Conservation (phyloP, 1,140 invertebrate genomes). For the Zaprionus ornatus region DNA sequence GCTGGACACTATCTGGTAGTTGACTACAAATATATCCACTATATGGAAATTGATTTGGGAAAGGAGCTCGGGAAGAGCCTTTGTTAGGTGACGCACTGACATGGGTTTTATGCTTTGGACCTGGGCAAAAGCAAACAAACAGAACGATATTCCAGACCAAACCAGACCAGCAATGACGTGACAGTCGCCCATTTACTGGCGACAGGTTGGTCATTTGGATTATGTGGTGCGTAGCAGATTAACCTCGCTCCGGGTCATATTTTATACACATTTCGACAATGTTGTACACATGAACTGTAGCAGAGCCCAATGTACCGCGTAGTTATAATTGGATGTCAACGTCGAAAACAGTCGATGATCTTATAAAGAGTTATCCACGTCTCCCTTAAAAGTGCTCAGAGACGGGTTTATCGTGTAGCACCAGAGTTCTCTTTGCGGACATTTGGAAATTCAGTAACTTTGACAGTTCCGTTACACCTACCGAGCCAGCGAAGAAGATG, state of each 20-base stretch:
- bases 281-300: neutral
- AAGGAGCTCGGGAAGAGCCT: slow-evolving; percentile 16
- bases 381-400: neutral
- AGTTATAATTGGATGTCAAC: slow-evolving; percentile 24
- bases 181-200: slow-evolving; percentile 72
- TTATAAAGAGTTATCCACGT: neutral
- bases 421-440: slow-evolving; percentile 30
- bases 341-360: neutral
- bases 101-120: slow-evolving; percentile 25
- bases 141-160: slow-evolving; percentile 5
- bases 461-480: slow-evolving; percentile 68
- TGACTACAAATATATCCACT: neutral
- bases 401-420: neutral
- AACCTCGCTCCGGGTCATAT: slow-evolving; percentile 38
- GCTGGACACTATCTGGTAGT: too few species aligned
- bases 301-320: neutral
- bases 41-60: slow-evolving; percentile 72
- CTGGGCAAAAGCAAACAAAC: slow-evolving; percentile 8
- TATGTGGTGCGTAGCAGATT: slow-evolving; percentile 70
- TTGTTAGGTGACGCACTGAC: slow-evolving; percentile 34
- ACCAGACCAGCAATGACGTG: slow-evolving; percentile 59
- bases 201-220: slow-evolving; percentile 73
- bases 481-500: slow-evolving; percentile 14
- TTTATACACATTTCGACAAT: slow-evolving; percentile 16
- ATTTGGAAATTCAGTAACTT: slow-evolving; percentile 54